phyloP scores from a whole-genome alignment of 2,797 vertebrate genomes.

The Mormyrus proboscirostris region DNA sequence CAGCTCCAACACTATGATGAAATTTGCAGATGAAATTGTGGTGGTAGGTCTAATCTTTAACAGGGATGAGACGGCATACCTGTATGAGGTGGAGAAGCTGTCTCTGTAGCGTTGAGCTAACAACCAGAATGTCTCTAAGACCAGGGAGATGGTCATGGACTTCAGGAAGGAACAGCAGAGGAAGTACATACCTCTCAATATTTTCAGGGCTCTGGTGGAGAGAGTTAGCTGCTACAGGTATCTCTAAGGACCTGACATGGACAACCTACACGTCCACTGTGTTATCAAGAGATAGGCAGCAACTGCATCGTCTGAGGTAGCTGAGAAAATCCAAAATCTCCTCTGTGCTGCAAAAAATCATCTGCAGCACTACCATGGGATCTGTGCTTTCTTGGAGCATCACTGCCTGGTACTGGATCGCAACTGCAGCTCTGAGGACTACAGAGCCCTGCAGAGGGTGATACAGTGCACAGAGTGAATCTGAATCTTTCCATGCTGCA shows the following conservation, averaged over 20 bases:
- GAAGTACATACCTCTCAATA: not conserved
- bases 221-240: not conserved
- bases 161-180: not conserved
- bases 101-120: not conserved
- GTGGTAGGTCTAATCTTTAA: not conserved
- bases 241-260: not conserved
- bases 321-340: not conserved
- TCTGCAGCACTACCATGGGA: not conserved
- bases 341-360: not conserved
- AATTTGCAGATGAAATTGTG: not conserved
- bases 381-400: not conserved
- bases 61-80: not conserved
- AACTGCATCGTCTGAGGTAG: not conserved
- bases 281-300: not conserved
- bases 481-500: not conserved
- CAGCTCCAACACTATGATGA: not conserved
- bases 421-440: not conserved
- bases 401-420: not conserved
- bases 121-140: not conserved
- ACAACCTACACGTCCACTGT: not conserved
- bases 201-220: not conserved
- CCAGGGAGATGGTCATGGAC: not conserved
- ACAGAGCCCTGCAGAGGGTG: not conserved
- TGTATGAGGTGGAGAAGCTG: not conserved
- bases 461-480: not conserved